Percentiles rank a stretch among this genome's conserved stretches.
These are phyloP conservation scores for Troides aeacus DNA, from an alignment of 2,888 invertebrate genomes.

Conservation along the genomic window DNA sequence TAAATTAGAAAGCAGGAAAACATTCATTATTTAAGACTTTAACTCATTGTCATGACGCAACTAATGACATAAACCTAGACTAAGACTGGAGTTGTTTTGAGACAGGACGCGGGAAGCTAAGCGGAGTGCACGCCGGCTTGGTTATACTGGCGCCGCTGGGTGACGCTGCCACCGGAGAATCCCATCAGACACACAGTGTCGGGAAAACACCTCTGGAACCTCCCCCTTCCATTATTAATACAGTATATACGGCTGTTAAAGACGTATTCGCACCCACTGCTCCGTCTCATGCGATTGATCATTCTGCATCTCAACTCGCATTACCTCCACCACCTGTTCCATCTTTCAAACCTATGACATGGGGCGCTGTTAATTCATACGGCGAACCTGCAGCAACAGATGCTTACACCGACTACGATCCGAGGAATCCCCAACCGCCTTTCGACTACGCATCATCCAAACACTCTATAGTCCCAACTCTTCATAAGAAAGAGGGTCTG, in stretches of 20 bases:
- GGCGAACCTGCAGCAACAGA: slow-evolving; percentile 66
- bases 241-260: slow-evolving; percentile 68
- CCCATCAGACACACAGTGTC: slow-evolving; percentile 47
- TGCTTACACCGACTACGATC: slow-evolving; percentile 58
- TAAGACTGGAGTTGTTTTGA: slow-evolving; percentile 56
- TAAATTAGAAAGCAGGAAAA: slow-evolving; percentile 34
- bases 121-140: slow-evolving; percentile 71
- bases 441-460: slow-evolving; percentile 59
- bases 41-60: slow-evolving; percentile 7
- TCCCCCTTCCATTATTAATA: slow-evolving; percentile 62
- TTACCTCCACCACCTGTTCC: slow-evolving; percentile 58
- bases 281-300: slow-evolving; percentile 36
- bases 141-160: slow-evolving; percentile 70
- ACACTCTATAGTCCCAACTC: slow-evolving; percentile 44
- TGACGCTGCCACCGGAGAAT: slow-evolving; percentile 50
- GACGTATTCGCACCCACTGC: slow-evolving; percentile 53
- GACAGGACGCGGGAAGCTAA: slow-evolving; percentile 74
- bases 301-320: slow-evolving; percentile 47
- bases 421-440: slow-evolving; percentile 50
- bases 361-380: slow-evolving; percentile 70
- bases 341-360: slow-evolving; percentile 60
- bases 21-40: slow-evolving; percentile 14
- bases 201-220: slow-evolving; percentile 65
- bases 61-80: slow-evolving; percentile 35
- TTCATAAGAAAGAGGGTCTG: slow-evolving; percentile 46